A percentile compares a stretch with the other conserved stretches of the same genome.
These are phyloP conservation scores for Ciconia stormi DNA, from an alignment of 2,113 vertebrate species.

Conservation along the genomic window DNA sequence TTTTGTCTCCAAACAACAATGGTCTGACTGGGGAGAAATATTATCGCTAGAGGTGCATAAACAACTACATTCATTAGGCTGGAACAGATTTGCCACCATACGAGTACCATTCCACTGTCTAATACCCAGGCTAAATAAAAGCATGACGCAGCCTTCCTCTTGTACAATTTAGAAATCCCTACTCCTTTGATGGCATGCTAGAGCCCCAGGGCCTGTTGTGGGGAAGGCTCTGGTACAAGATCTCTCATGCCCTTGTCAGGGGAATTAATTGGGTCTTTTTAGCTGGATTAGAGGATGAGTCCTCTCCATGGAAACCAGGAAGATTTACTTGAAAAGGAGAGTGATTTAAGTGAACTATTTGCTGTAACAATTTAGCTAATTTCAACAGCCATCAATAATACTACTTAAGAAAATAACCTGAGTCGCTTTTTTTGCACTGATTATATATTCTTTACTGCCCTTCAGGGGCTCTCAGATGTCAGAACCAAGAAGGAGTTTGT, in stretches of 20 bases:
- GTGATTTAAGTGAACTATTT: not conserved
- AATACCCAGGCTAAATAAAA: not conserved
- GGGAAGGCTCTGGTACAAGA: not conserved
- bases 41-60: not conserved
- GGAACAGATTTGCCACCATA: not conserved
- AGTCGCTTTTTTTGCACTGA: not conserved
- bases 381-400: not conserved
- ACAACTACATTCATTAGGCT: not conserved
- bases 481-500: not conserved
- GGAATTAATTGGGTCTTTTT: conserved; percentile 21
- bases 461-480: not conserved
- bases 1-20: not conserved
- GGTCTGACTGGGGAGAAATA: not conserved
- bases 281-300: not conserved
- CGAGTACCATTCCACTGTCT: not conserved
- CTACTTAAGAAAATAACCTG: not conserved
- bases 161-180: not conserved
- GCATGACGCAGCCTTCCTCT: not conserved
- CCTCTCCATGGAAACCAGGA: conserved; percentile 33
- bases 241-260: not conserved
- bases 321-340: not conserved
- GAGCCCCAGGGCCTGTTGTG: not conserved
- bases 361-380: not conserved
- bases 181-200: not conserved
- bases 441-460: not conserved